A percentile compares a stretch with the other conserved stretches of the same genome.
phyloP scores from a whole-genome alignment of 2,797 vertebrate species.

The Semotilus atromaculatus region DNA sequence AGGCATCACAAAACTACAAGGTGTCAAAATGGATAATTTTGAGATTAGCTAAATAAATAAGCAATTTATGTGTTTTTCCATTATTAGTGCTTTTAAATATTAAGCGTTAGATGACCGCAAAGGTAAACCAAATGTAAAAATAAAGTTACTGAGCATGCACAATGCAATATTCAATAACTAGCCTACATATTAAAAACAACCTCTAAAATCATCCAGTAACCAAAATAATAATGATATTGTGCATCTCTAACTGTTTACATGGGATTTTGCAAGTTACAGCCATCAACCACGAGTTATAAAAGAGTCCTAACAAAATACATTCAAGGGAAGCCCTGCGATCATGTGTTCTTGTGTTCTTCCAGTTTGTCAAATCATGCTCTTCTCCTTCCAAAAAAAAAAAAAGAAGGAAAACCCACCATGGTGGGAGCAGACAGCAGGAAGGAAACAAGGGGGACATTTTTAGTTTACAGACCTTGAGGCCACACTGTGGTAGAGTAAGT shows the following conservation, averaged over 20 bases:
- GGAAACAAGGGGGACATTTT: slow-evolving; percentile 50
- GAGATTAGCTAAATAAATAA: not conserved
- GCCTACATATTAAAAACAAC: not conserved
- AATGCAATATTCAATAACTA: not conserved
- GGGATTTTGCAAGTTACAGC: not conserved
- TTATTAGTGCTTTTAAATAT: not conserved
- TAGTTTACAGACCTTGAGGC: slow-evolving; percentile 49
- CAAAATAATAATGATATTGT: not conserved
- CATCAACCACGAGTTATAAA: not conserved
- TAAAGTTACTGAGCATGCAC: not conserved
- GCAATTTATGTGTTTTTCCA: not conserved
- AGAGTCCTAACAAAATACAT: not conserved
- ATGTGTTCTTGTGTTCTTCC: slow-evolving; percentile 13
- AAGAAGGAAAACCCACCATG: slow-evolving; percentile 29
- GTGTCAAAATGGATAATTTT: not conserved
- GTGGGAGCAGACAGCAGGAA: slow-evolving; percentile 35
- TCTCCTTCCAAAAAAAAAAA: not conserved
- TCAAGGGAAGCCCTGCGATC: not conserved
- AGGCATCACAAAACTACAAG: not conserved
- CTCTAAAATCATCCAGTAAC: no score
- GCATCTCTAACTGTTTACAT: not conserved
- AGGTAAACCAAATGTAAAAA: not conserved
- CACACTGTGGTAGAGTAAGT: slow-evolving; percentile 37
- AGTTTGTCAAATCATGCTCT: slow-evolving; percentile 29
- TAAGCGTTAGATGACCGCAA: not conserved